Evolutionary conservation across 2,888 invertebrate species (phyloP), one percentile per base, ranked within the genome.

Genomic region (Crioceris asparagi): DNA sequence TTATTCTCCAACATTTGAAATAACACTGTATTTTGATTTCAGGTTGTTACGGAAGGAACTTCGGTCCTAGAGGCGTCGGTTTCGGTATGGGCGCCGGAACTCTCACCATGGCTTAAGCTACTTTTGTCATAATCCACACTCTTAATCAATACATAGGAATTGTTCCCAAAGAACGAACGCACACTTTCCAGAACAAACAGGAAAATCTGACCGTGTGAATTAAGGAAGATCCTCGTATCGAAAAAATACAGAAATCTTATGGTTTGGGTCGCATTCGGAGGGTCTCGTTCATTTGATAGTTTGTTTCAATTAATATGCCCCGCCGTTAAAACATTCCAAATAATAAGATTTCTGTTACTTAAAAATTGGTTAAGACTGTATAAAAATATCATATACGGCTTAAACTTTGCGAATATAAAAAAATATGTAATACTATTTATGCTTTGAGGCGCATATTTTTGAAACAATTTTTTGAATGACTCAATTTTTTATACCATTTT

Each of bases 81-180:
- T 91, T 79, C 60, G 91, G 91, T 51, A 72, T 90, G 71, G 91
- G 91, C 55, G 90, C 90, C 62, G 91, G 91, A 64, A 79, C 84
- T 60, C 74, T 88, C 54, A 82, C 87, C 57, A 88, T 85, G 83
- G 83, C 84, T 65, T 88, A 82, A 52, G n/a, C 23, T 15, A 15
- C 25, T 5, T 33, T 16, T 38, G 39, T 30, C 16, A 32, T 33
- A 30, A 40, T 33, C 30, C 36, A 34, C 45, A 40, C 39, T 50
- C 48, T 51, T 52, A 52, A 52, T 52, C 49, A 50, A 50, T 48
- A 27, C 15, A 27, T 15, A 6, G 27, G 15, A 27, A 15, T 14
- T 15, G 11, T 14, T 6, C 6, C 27, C 27, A 11, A 14, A 27
- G 27, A 14, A 27, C 15, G 27, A 27, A 12, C 14, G 14, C 15